A percentile compares a stretch with the other conserved stretches of the same genome.
Conservation (phyloP, 2,113 vertebrate species). For the Tachysurus vachellii region DNA sequence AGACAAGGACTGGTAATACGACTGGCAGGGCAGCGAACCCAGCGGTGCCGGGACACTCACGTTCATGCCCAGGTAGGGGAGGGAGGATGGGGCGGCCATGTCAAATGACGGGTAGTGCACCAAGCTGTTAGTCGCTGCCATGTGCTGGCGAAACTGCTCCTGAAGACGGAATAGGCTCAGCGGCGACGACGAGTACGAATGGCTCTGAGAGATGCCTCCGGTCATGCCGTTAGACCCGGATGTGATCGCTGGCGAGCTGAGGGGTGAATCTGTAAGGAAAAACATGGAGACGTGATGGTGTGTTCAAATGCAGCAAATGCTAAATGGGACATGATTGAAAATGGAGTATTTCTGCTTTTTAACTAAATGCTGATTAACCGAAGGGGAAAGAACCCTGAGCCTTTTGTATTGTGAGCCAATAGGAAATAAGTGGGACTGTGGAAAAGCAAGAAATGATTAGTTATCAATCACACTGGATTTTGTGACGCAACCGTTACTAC, state of each 20-base stretch:
- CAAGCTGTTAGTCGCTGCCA: conserved; percentile 97
- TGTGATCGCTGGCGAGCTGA: conserved; percentile 73
- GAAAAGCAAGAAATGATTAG: background rate
- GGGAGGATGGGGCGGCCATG: conserved; percentile 84
- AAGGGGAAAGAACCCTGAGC: background rate
- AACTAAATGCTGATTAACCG: background rate
- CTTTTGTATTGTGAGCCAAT: background rate
- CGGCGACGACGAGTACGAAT: conserved; percentile 95
- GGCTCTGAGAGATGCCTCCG: conserved; percentile 82
- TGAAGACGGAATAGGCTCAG: conserved; percentile 97
- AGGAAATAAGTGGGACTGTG: background rate
- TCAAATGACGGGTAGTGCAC: conserved; percentile 97
- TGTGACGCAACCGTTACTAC: background rate
- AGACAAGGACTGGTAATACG: conserved; percentile 96
- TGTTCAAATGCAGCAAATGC: background rate
- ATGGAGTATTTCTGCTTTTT: background rate
- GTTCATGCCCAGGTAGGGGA: conserved; percentile 95
- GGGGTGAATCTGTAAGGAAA: conserved; percentile 83
- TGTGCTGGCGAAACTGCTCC: conserved; percentile 98
- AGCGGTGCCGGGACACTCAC: conserved; percentile 89
- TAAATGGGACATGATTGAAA: background rate
- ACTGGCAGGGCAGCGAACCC: conserved; percentile 94
- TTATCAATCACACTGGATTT: background rate
- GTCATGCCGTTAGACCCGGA: conserved; percentile 75
- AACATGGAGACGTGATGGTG: background rate